A percentile compares a stretch with the other conserved stretches of the same genome.
Evolutionary conservation across 2,888 invertebrate genomes (phyloP).

Genomic region (Oxyteleia sp.): DNA sequence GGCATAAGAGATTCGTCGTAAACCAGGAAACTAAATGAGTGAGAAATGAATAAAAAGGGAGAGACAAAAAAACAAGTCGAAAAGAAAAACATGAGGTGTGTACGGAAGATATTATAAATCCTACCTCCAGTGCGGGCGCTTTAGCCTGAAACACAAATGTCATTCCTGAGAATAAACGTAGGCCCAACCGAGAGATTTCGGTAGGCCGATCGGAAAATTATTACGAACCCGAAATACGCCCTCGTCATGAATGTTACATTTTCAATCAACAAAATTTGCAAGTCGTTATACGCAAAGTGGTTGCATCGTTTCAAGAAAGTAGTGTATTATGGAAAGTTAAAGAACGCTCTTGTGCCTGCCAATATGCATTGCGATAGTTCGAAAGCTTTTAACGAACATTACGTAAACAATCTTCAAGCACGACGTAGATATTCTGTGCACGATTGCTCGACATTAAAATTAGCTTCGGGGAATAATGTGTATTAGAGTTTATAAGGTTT

Average conservation of each 20-base stretch:
- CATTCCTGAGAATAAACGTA: constrained; percentile 83
- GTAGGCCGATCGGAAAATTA: constrained; percentile 47
- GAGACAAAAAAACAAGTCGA: constrained; percentile 68
- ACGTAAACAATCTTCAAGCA: no score
- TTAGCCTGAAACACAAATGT: constrained; percentile 87
- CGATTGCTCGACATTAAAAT: no score
- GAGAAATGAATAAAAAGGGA: constrained; percentile 56
- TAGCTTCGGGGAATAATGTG: no score
- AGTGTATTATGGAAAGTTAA: constrained; percentile 38
- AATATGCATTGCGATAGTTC: constrained; percentile 48
- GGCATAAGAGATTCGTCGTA: constrained; percentile 47
- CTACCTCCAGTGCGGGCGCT: constrained; percentile 86
- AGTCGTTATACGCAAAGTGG: constrained; percentile 17
- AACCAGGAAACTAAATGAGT: constrained; percentile 54
- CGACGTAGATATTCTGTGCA: no score
- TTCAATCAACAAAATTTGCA: constrained; percentile 4
- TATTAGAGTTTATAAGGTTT: no score
- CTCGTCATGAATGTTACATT: constrained; percentile 18
- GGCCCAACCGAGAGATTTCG: constrained; percentile 60
- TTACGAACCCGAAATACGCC: constrained; percentile 31
- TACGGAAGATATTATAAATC: constrained; percentile 83
- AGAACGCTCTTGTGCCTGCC: constrained; percentile 51
- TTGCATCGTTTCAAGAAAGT: constrained; percentile 17
- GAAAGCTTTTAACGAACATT: constrained; percentile 33
- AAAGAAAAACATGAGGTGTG: constrained; percentile 78